A percentile compares a stretch with the other conserved stretches of the same genome.
phyloP scores from a whole-genome alignment of 2,888 invertebrate species.

The Emmelina monodactyla region DNA sequence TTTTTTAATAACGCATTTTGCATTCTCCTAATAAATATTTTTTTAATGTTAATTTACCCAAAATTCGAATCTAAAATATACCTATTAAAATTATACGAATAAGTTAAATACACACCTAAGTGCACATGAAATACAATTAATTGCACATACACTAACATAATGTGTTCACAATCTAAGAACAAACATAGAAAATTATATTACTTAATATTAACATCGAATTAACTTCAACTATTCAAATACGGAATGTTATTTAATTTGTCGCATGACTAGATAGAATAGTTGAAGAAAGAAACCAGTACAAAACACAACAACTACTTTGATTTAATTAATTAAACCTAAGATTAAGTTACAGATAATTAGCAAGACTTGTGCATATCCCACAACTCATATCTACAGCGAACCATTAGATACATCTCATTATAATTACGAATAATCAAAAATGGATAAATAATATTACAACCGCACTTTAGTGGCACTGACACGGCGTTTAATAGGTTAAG shows the following conservation, averaged over 20 bases:
- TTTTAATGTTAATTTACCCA: constrained; percentile 27
- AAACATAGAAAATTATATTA: constrained; percentile 40
- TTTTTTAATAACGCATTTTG: constrained; percentile 22
- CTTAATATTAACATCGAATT: constrained; percentile 33
- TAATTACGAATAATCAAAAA: constrained; percentile 25
- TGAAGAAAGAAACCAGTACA: constrained; percentile 47
- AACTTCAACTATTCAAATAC: constrained; percentile 33
- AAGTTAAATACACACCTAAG: constrained; percentile 46
- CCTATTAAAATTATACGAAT: constrained; percentile 30
- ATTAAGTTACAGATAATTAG: constrained; percentile 32
- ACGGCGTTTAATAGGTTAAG: constrained; percentile 20
- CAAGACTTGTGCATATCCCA: constrained; percentile 50
- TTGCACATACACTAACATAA: constrained; percentile 59
- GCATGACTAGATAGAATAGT: constrained; percentile 41
- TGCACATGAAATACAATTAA: constrained; percentile 51
- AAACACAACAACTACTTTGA: constrained; percentile 50
- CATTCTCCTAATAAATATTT: constrained; percentile 59
- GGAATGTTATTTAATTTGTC: constrained; percentile 25
- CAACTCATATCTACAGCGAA: constrained; percentile 23
- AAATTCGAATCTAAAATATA: constrained; percentile 14
- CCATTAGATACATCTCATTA: constrained; percentile 24
- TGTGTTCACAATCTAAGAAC: constrained; percentile 42
- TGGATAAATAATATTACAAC: background rate
- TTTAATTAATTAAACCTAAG: constrained; percentile 31
- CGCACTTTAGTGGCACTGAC: constrained; percentile 15